Evolutionary conservation across 2,797 vertebrate species (phyloP), one percentile per base, ranked within the genome.

Genomic region (Platyrinchus mystaceus): DNA sequence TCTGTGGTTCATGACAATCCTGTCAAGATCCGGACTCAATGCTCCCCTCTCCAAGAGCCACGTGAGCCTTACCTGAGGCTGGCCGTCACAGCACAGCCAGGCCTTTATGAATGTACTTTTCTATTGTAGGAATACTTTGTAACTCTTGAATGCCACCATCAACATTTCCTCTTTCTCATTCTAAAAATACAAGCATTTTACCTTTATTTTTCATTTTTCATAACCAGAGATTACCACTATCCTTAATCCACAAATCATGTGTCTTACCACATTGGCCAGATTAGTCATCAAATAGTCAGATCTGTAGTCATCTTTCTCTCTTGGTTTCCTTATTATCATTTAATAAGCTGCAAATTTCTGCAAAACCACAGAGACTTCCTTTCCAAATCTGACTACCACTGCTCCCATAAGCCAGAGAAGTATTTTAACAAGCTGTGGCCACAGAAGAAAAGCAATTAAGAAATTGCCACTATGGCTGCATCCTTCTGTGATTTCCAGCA

Each of bases 331-430:
- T 55, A 71, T 55, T 91, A 84, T 44, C 50, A 2, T 95, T 93
- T 91, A 82, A 93, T 93, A 95, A 94, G 73, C 66, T 96, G 59
- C 70, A 94, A 88, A 81, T 86, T 95, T 87, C 74, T 91, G 62
- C 37, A 86, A 88, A 96, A 91, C 85, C 91, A 86, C 87, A 74
- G 10, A 41, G 50, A 22, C 39, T 93, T 95, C 87, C 69, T 91
- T 86, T 94, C 85, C 87, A 84, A 94, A 66, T 64, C 66, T 91
- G 89, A 68, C 89, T 94, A 55, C 79, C 62, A 34, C 43, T 71
- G 53, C 30, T 95, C n/a, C 82, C 55, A 16, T 71, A 66, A 94
- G 26, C 74, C 43, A 47, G 39, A 67, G 66, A 70, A 94, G 39
- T 84, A 53, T 55, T 92, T 92, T 46, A 80, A 56, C 56, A 92